A percentile compares a stretch with the other conserved stretches of the same genome.
Conservation (phyloP, 2,113 vertebrate genomes). For the Scomber scombrus region DNA sequence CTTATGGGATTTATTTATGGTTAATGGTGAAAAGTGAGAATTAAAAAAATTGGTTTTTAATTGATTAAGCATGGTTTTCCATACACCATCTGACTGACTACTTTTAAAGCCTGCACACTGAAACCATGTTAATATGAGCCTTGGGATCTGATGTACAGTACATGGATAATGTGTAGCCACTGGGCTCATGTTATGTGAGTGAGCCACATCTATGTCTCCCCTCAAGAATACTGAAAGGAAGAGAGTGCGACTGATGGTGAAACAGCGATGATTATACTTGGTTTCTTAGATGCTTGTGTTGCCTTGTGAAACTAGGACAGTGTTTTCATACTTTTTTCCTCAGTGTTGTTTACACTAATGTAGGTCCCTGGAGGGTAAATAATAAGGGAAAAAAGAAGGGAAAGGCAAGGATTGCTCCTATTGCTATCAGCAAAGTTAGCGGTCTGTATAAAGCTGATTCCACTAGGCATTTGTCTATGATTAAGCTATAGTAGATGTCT, state of each 20-base stretch:
- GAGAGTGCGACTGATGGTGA: slow-evolving; percentile 58
- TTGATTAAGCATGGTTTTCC: slow-evolving; percentile 52
- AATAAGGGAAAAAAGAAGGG: slow-evolving; percentile 63
- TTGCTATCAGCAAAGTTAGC: slow-evolving; percentile 88
- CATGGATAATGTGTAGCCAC: slow-evolving; percentile 61
- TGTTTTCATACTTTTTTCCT: slow-evolving; percentile 84
- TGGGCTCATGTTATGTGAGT: slow-evolving; percentile 54
- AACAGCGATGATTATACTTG: slow-evolving; percentile 60
- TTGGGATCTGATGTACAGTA: slow-evolving; percentile 49
- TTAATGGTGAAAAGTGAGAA: slow-evolving; percentile 20
- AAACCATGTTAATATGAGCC: slow-evolving; percentile 63
- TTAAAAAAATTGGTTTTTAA: slow-evolving; percentile 38
- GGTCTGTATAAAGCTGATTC: slow-evolving; percentile 88
- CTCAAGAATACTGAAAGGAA: slow-evolving; percentile 46
- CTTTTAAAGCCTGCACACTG: slow-evolving; percentile 42
- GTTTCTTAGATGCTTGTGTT: slow-evolving; percentile 75
- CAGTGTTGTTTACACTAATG: slow-evolving; percentile 90
- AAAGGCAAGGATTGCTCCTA: slow-evolving; percentile 89
- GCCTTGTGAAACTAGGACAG: slow-evolving; percentile 85
- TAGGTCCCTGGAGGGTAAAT: slow-evolving; percentile 87
- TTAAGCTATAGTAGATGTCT: slow-evolving; percentile 81
- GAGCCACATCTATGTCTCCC: slow-evolving; percentile 52
- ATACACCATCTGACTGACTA: slow-evolving; percentile 48
- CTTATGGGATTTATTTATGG: slow-evolving; percentile 20
- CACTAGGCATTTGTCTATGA: slow-evolving; percentile 87